Percentiles rank a stretch among this genome's conserved stretches.
Conservation (phyloP, 2,113 vertebrate species). For the Zosterops hypoxanthus region DNA sequence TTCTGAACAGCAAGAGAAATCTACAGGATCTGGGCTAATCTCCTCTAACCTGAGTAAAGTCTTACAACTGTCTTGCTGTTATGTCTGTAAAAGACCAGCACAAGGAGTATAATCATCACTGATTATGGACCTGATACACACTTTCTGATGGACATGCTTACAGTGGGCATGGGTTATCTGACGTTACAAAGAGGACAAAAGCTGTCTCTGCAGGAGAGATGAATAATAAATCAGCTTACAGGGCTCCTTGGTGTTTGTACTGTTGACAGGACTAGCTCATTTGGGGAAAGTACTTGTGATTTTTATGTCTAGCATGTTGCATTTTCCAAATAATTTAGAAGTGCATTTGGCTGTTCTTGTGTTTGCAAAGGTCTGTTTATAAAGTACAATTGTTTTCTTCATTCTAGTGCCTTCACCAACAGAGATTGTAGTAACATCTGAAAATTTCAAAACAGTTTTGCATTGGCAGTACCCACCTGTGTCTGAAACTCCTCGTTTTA, state of each 20-base stretch:
- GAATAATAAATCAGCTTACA: not conserved
- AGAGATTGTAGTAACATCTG: not conserved
- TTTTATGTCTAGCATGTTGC: not conserved
- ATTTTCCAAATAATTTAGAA: not conserved
- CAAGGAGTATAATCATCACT: not conserved
- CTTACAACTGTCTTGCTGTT: not conserved
- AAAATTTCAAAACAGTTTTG: slow-evolving; percentile 51
- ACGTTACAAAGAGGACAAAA: not conserved
- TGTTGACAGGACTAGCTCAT: not conserved
- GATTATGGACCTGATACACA: not conserved
- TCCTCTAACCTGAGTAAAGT: not conserved
- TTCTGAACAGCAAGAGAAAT: not conserved
- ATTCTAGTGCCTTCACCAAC: slow-evolving; percentile 68
- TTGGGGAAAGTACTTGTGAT: not conserved
- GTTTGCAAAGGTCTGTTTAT: not conserved
- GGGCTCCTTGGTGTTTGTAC: not conserved
- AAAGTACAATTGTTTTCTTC: not conserved
- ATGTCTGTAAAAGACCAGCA: not conserved
- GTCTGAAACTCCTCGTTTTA: slow-evolving; percentile 43
- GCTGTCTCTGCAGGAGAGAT: not conserved
- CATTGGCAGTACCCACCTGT: slow-evolving; percentile 58
- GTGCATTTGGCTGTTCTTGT: not conserved
- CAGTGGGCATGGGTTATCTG: not conserved
- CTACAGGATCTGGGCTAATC: not conserved
- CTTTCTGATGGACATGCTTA: not conserved